Base-by-base conservation (phyloP, 2,113 vertebrate species). In the Lycocorax pyrrhopterus region DNA sequence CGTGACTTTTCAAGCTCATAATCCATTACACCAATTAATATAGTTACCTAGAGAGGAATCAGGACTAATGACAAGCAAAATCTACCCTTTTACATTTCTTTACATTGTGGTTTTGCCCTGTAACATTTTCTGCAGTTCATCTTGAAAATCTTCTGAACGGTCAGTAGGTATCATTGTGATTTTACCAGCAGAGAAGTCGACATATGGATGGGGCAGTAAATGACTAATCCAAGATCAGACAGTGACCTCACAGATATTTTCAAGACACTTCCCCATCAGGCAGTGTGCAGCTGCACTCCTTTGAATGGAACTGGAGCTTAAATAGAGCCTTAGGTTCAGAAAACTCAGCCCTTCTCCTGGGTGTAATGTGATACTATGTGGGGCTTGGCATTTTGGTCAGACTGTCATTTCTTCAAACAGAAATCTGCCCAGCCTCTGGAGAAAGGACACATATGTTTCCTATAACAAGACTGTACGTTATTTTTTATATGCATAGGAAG, bases 401-500 rank as follows among this genome's bases (percentile, higher is more conserved):
- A 94, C 96, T 94, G 92, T 96, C 96, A 86, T 94, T 90, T 78
- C 92, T 96, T 97, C 96, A 95, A 97, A 95, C 90, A 96, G 76
- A 53, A 94, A 95, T 87, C 96, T 97, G 80, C 76, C 90, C 90
- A 89, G 90, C 60, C 85, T 87, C 81, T 46, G 69, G 13, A 90
- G 79, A 89, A 75, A 97, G 90, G 90, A 97, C 90, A 93, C 96
- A 97, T 88, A 75, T 97, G 96, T 96, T 96, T 97, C 94, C 92
- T 93, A 96, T 97, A 97, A 96, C 1, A 51, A 92, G 94, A 89
- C 88, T 84, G 85, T 92, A 96, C 0, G 1, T 64, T 88, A 92
- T 93, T 96, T 96, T 97, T 94, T 86, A 92, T 81, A 92, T 52
- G 32, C 44, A 87, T 78, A 86, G 77, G 83, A 96, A 90, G 83